Base-by-base conservation (phyloP, 2,888 invertebrate species). In the Metopia argyrocephala region DNA sequence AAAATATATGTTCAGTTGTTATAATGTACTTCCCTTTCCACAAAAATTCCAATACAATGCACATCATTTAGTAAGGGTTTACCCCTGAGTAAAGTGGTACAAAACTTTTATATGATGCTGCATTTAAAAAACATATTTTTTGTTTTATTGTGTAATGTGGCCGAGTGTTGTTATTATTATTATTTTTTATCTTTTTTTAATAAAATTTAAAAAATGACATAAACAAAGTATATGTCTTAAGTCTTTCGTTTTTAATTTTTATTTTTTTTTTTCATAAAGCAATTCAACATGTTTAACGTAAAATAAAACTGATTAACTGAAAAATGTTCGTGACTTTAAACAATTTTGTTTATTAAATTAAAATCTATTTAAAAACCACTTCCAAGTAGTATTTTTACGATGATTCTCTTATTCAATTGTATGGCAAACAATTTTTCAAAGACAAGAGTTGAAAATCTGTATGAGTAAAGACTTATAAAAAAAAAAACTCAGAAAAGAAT, bases 221-320 rank as follows among this genome's bases (percentile, higher is more conserved):
- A 6, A 65, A 65, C 9, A 57, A 50, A 38, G 76, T 64, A 31
- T 76, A 69, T 62, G 69, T 62, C 69, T 69, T 76, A 57, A 64
- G 62, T 76, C 69, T 76, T 76, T 62, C 23, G 69, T 56, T 76
- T 75, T n/a, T n/a, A n/a, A n/a, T n/a, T n/a, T n/a, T n/a, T n/a
- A n/a, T n/a, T n/a, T n/a, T n/a, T 27, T 2, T 23, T 48, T 5
- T 18, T 48, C 25, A 20, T 27, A 0, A 25, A 38, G 12, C 38
- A 38, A 38, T 38, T 38, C 12, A 12, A 38, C 38, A 38, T 38
- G 38, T 38, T 38, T 38, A 15, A 15, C 15, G 12, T 38, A 38
- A 15, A 59, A 25, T 57, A 48, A 50, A 21, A 5, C n/a, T 25
- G 21, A 59, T 50, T 68, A 57, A 21, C 38, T 59, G 38, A 15